phyloP scores from a whole-genome alignment of 2,113 vertebrate genomes.

The Micronisus gabar region DNA sequence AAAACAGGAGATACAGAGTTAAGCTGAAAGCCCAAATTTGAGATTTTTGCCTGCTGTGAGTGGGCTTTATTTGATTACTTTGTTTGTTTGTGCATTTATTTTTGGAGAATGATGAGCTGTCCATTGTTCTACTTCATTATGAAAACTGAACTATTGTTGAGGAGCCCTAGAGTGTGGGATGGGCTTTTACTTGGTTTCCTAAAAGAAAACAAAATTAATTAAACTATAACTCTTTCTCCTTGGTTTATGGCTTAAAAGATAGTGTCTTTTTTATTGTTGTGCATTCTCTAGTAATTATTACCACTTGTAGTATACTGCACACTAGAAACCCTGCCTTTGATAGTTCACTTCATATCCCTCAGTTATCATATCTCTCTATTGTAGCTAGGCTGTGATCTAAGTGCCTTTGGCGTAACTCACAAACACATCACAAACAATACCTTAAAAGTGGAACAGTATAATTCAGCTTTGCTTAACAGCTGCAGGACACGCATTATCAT shows the following conservation, averaged over 20 bases:
- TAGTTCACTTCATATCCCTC: neutral
- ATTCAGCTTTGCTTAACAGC: neutral
- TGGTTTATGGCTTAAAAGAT: slow-evolving; percentile 37
- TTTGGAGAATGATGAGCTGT: slow-evolving; percentile 38
- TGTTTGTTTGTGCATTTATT: slow-evolving; percentile 49
- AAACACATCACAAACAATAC: neutral
- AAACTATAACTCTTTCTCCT: slow-evolving; percentile 33
- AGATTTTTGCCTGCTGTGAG: slow-evolving; percentile 19
- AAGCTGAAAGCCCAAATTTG: neutral
- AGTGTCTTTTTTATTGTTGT: slow-evolving; percentile 30
- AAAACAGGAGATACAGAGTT: slow-evolving; percentile 9
- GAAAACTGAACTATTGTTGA: slow-evolving; percentile 1
- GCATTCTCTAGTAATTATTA: slow-evolving; percentile 34
- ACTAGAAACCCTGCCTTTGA: slow-evolving; percentile 3
- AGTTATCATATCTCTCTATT: neutral
- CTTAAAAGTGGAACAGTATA: neutral
- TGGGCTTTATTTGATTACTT: slow-evolving; percentile 33
- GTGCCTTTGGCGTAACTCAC: neutral
- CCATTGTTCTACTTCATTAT: slow-evolving; percentile 44
- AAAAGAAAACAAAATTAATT: slow-evolving; percentile 53
- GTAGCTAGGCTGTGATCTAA: neutral
- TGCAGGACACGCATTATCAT: neutral
- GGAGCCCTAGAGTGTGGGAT: neutral
- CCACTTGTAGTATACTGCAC: neutral
- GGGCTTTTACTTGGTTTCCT: slow-evolving; percentile 1